phyloP scores from a whole-genome alignment of 2,888 invertebrate genomes.

The Baccha elongata region DNA sequence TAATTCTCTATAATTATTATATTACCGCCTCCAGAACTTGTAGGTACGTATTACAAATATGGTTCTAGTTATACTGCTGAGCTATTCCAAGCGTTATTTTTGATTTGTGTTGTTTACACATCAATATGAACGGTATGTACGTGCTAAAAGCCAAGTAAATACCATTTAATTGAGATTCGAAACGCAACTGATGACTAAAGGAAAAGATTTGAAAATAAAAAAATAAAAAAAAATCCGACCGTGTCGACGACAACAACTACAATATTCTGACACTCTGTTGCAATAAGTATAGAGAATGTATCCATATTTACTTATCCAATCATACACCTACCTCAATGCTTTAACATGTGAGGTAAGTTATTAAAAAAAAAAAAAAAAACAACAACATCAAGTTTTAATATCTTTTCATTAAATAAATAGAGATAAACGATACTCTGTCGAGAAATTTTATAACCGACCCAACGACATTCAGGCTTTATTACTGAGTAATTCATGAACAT shows the following conservation, averaged over 20 bases:
- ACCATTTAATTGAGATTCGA: slow-evolving; percentile 63
- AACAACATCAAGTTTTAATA: background rate
- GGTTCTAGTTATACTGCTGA: slow-evolving; percentile 11
- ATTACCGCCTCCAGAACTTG: slow-evolving; percentile 30
- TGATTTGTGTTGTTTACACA: slow-evolving; percentile 57
- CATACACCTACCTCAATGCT: slow-evolving; percentile 62
- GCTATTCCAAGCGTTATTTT: slow-evolving; percentile 37
- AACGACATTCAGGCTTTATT: slow-evolving; percentile 35
- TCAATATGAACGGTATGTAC: slow-evolving; percentile 39
- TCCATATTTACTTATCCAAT: too few relatives aligned
- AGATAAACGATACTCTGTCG: slow-evolving; percentile 62
- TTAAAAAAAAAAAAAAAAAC: slow-evolving; percentile 12
- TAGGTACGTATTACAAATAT: background rate
- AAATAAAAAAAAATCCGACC: background rate
- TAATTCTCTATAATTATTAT: slow-evolving; percentile 11
- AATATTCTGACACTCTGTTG: slow-evolving; percentile 42
- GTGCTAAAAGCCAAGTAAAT: slow-evolving; percentile 68
- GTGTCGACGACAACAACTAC: too few relatives aligned
- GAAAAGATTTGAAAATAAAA: background rate
- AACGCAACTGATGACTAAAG: background rate
- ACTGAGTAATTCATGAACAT: slow-evolving; percentile 36
- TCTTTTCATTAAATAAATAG: slow-evolving; percentile 47
- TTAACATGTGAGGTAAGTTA: slow-evolving; percentile 56
- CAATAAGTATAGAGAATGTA: too few relatives aligned
- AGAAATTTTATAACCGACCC: slow-evolving; percentile 42